phyloP scores from a whole-genome alignment of 2,797 vertebrate species.

The Gymnothorax javanicus region DNA sequence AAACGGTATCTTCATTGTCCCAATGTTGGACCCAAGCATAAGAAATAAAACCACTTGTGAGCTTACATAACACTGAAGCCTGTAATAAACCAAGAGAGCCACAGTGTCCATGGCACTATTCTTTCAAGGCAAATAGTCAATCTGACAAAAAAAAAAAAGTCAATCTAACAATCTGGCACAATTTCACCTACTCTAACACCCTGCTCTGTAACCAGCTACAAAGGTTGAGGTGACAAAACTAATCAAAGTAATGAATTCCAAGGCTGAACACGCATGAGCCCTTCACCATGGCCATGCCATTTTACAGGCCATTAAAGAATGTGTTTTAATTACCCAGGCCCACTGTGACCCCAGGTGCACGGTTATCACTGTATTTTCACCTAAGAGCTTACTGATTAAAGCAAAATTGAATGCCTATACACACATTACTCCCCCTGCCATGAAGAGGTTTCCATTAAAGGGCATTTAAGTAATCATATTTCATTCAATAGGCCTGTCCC shows the following conservation, averaged over 20 bases:
- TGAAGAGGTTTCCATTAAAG: not conserved
- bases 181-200: not conserved
- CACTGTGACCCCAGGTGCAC: constrained; percentile 4
- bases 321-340: constrained; percentile 12
- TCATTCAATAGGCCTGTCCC: not conserved
- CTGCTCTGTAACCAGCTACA: not conserved
- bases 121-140: too few relatives aligned
- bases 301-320: constrained; percentile 12
- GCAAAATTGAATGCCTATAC: not conserved
- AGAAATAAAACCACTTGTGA: too few relatives aligned
- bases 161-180: too few relatives aligned
- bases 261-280: not conserved
- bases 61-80: too few relatives aligned
- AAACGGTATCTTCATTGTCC: too few relatives aligned
- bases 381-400: constrained; percentile 5
- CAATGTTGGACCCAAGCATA: too few relatives aligned
- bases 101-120: too few relatives aligned
- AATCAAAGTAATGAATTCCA: not conserved
- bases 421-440: not conserved
- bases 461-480: not conserved
- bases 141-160: too few relatives aligned
- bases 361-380: not conserved
- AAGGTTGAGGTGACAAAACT: not conserved
- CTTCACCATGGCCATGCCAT: not conserved
- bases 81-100: too few relatives aligned